These are phyloP conservation scores for Rynchops niger DNA, from an alignment of 2,113 vertebrate species.

Conservation along the genomic window DNA sequence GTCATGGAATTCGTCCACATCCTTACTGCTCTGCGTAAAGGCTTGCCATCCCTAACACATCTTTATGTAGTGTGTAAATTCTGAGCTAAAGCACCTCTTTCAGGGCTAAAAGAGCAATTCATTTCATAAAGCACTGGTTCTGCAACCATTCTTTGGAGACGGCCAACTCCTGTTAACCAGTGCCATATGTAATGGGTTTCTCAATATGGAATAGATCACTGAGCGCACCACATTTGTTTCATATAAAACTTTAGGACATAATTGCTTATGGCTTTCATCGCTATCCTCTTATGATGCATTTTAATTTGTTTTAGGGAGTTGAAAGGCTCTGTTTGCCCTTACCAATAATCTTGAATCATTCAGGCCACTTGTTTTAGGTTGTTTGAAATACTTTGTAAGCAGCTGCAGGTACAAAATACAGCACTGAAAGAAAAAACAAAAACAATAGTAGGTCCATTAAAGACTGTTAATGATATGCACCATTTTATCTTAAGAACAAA, in stretches of 20 bases:
- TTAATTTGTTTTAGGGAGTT: background rate
- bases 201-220: background rate
- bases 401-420: background rate
- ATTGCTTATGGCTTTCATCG: background rate
- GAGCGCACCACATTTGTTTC: background rate
- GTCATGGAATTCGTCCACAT: background rate
- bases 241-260: background rate
- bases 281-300: background rate
- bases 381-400: background rate
- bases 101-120: background rate
- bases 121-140: background rate
- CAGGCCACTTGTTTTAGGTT: background rate
- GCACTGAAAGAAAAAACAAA: background rate
- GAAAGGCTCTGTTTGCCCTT: background rate
- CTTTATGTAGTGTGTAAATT: background rate
- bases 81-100: background rate
- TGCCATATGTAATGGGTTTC: background rate
- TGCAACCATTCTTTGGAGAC: background rate
- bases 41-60: background rate
- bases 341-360: background rate
- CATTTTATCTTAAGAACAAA: constrained; percentile 34
- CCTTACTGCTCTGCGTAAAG: background rate
- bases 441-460: constrained; percentile 16
- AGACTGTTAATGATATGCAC: background rate
- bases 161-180: background rate